Conservation (phyloP, 1,140 invertebrate species). For the Venturia canescens region DNA sequence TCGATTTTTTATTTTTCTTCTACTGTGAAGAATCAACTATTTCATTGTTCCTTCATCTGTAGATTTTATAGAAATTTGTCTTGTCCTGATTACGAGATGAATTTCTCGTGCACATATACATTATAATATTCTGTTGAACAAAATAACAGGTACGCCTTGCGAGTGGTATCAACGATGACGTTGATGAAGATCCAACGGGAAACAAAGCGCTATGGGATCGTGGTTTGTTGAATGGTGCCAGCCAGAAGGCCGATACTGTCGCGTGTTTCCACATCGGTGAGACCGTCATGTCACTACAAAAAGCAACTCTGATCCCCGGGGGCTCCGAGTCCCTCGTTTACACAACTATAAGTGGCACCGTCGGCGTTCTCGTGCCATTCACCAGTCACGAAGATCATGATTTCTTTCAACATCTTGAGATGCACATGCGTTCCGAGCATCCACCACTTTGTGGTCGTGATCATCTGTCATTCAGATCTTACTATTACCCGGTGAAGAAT, state of each 20-base stretch:
- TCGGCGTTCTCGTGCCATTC: slow-evolving; percentile 98
- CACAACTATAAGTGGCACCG: slow-evolving; percentile 95
- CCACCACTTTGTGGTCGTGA: slow-evolving; percentile 97
- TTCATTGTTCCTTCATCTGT: too few relatives aligned
- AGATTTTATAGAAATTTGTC: too few relatives aligned
- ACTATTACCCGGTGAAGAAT: slow-evolving; percentile 99
- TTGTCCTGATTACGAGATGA: too few relatives aligned
- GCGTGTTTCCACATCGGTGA: slow-evolving; percentile 98
- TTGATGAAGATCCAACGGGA: slow-evolving; percentile 99
- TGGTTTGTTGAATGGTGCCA: slow-evolving; percentile 96
- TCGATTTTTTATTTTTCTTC: not conserved
- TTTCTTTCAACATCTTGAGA: slow-evolving; percentile 99
- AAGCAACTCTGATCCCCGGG: slow-evolving; percentile 97
- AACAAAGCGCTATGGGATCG: slow-evolving; percentile 99
- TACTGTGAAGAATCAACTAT: too few relatives aligned
- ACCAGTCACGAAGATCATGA: slow-evolving; percentile 99
- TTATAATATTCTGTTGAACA: slow-evolving; percentile 19
- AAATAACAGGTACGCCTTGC: slow-evolving; percentile 85
- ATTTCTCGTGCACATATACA: not conserved
- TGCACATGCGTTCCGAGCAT: slow-evolving; percentile 99
- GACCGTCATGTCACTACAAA: slow-evolving; percentile 92
- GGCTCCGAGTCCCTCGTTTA: slow-evolving; percentile 98
- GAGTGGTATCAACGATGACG: slow-evolving; percentile 94
- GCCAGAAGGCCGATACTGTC: slow-evolving; percentile 96
- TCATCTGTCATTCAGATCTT: slow-evolving; percentile 97